A percentile compares a stretch with the other conserved stretches of the same genome.
Conservation (phyloP, 1,140 invertebrate species). For the Pseudomyrmex flavicornis region DNA sequence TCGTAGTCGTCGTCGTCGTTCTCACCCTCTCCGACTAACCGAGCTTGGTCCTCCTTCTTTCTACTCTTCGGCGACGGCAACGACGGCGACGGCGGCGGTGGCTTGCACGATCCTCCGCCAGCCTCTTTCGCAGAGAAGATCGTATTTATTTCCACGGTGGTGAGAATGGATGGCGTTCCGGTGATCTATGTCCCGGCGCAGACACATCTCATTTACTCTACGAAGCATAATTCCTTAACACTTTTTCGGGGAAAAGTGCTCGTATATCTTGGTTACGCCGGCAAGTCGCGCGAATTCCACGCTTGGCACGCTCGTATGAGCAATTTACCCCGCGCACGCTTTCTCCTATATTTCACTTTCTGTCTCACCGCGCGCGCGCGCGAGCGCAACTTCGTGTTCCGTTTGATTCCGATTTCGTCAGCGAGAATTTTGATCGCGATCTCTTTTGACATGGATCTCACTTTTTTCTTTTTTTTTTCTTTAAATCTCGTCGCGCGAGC, state of each 20-base stretch:
- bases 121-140: slow-evolving; percentile 76
- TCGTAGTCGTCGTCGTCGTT: slow-evolving; percentile 45
- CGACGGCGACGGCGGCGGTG: background rate
- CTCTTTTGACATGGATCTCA: background rate
- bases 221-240: slow-evolving; percentile 84
- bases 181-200: slow-evolving; percentile 83
- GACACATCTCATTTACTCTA: slow-evolving; percentile 84
- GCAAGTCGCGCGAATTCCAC: slow-evolving; percentile 71
- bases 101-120: slow-evolving; percentile 46
- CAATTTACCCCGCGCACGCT: slow-evolving; percentile 62
- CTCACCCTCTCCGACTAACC: slow-evolving; percentile 57
- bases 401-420: slow-evolving; percentile 57
- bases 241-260: slow-evolving; percentile 81
- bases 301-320: slow-evolving; percentile 66
- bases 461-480: background rate
- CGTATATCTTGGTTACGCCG: slow-evolving; percentile 83
- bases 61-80: slow-evolving; percentile 53
- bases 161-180: slow-evolving; percentile 80
- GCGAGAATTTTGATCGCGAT: slow-evolving; percentile 1
- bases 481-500: too few species aligned
- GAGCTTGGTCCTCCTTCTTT: slow-evolving; percentile 41
- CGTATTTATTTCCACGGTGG: slow-evolving; percentile 83
- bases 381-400: slow-evolving; percentile 36
- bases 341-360: slow-evolving; percentile 67
- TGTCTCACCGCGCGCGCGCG: slow-evolving; percentile 41